Evolutionary conservation across 2,113 vertebrate species (phyloP).

Genomic region (Phaethon lepturus): DNA sequence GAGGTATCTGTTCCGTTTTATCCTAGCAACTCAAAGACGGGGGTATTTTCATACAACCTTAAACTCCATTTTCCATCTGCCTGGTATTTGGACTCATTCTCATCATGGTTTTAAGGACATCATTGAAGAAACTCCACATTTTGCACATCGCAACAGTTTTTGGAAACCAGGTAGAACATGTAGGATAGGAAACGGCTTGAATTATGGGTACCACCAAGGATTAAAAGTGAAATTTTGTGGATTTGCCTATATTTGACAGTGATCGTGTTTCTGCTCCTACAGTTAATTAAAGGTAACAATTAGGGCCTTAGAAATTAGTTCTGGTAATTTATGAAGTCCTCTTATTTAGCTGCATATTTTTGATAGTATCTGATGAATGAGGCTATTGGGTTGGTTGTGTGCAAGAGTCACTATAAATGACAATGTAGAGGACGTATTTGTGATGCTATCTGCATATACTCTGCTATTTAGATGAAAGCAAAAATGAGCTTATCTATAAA

Average conservation of each 20-base stretch:
- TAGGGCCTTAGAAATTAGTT: neutral
- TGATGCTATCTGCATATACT: neutral
- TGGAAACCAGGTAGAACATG: neutral
- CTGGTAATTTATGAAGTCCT: neutral
- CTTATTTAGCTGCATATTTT: neutral
- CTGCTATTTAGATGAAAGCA: neutral
- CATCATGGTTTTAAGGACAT: neutral
- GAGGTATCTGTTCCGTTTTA: neutral
- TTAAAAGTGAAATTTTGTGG: neutral
- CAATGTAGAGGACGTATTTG: neutral
- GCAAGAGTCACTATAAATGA: neutral
- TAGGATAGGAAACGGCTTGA: neutral
- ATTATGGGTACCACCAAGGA: neutral
- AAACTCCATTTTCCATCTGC: neutral
- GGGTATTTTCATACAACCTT: neutral
- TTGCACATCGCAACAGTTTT: neutral
- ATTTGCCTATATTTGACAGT: neutral
- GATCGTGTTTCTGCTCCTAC: neutral
- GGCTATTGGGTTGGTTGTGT: neutral
- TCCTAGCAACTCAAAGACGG: neutral
- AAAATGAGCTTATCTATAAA: neutral
- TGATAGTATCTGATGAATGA: neutral
- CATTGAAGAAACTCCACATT: neutral
- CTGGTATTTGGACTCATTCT: neutral
- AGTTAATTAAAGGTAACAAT: neutral